These are phyloP conservation scores for Myripristis jacobus DNA, from an alignment of 2,797 vertebrate species.

Conservation along the genomic window DNA sequence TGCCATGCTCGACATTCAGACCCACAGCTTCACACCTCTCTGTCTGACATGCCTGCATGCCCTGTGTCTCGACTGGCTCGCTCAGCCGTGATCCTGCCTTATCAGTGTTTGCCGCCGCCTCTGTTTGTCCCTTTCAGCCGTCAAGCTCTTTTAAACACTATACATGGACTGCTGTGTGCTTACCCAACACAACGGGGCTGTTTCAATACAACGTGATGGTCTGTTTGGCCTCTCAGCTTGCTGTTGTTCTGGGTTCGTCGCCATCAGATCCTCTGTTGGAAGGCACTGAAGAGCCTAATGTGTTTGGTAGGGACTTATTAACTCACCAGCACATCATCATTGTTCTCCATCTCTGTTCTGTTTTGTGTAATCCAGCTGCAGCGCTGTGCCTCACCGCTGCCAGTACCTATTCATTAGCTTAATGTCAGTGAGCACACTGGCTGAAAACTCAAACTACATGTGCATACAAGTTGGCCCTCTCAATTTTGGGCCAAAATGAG, in stretches of 20 bases:
- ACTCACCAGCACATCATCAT: constrained; percentile 9
- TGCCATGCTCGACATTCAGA: neutral
- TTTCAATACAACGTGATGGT: neutral
- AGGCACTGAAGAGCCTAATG: constrained; percentile 19
- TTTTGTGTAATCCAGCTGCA: neutral
- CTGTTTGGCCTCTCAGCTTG: constrained; percentile 24
- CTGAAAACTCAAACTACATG: neutral
- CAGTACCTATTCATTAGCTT: constrained; percentile 40
- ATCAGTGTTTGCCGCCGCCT: constrained; percentile 42
- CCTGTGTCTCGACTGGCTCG: constrained; percentile 7
- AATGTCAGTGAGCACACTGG: neutral
- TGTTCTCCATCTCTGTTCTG: constrained; percentile 12
- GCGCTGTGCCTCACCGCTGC: neutral
- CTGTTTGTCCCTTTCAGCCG: constrained; percentile 33
- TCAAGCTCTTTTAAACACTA: constrained; percentile 19
- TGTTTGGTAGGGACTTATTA: constrained; percentile 33
- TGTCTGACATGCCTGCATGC: constrained; percentile 5
- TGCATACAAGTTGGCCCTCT: neutral
- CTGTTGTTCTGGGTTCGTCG: neutral
- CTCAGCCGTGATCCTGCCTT: constrained; percentile 31
- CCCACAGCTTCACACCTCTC: constrained; percentile 43
- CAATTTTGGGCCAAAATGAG: constrained; percentile 43
- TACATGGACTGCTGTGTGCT: constrained; percentile 4
- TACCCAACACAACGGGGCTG: neutral
- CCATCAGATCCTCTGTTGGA: constrained; percentile 20